Base-by-base conservation (phyloP, 2,113 vertebrate species). In the Jaculus jaculus region DNA sequence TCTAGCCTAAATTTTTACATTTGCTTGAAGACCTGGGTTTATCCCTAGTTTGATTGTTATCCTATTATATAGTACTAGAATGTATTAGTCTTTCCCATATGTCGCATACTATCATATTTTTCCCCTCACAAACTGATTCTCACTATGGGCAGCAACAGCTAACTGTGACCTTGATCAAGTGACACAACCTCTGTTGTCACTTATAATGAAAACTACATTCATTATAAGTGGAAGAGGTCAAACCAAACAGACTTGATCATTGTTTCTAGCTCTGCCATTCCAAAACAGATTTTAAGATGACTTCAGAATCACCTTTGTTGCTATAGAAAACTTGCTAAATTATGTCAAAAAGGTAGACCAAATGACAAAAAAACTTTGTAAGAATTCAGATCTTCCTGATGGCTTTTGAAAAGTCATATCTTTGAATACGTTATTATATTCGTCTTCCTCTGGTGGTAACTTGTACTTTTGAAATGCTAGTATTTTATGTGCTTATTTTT, bases 21-120 rank as follows among this genome's bases (percentile, higher is more conserved):
- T 95, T 92, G 24, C 73, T 82, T 95, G 39, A 79, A 80, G 68
- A 92, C 51, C 37, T 54, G 17, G 68, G 47, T 91, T 92, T 85
- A n/a, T 89, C 51, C 17, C 26, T 75, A 12, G 90, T 54, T 93
- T 89, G 79, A 74, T 78, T 78, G 26, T 24, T 13, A 32, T 83
- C 18, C 63, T 90, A 23, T 86, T 73, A 72, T 39, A 7, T 86
- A n/a, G 39, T 74, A 17, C 60, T 58, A 77, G 58, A 68, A 47
- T 89, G 32, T 54, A 93, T 87, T 93, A 58, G 51, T 82, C 66
- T 73, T 91, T 89, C 54, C n/a, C 9, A 5, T 91, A 81, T 80
- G 47, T 93, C 79, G 85, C 15, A 69, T 68, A 90, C 21, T 83
- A 0, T 89, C 91, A 18, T 30, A n/a, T 82, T 84, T 93, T 93